phyloP scores from a whole-genome alignment of 37 sponge, comb jelly and placozoan genomes.

The Ephydatia muelleri region DNA sequence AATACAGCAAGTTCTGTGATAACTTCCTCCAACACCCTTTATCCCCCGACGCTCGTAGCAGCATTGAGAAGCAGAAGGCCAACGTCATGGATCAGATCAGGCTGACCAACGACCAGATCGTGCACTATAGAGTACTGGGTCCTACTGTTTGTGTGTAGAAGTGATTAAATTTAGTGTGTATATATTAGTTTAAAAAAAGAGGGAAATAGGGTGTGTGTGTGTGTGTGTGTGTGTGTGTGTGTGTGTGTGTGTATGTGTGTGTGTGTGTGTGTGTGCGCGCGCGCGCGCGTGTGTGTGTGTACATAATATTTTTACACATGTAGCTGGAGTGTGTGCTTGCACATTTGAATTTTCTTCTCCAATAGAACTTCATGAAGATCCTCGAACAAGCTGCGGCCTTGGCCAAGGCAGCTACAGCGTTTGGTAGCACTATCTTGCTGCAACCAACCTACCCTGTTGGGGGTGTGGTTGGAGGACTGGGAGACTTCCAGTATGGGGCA shows the following conservation, averaged over 20 bases:
- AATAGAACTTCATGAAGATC: not conserved
- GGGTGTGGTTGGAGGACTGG: not conserved
- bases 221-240: too few relatives aligned
- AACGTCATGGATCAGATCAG: slow-evolving; percentile 25
- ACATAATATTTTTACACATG: not conserved
- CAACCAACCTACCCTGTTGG: not conserved
- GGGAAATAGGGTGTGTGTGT: too few relatives aligned
- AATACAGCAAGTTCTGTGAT: slow-evolving; percentile 43
- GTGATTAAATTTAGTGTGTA: too few relatives aligned
- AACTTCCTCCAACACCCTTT: not conserved
- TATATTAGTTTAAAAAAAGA: too few relatives aligned
- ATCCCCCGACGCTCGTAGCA: not conserved
- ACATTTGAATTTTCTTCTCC: not conserved
- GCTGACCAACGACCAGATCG: slow-evolving; percentile 52
- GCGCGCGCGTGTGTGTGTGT: not conserved
- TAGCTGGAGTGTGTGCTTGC: not conserved
- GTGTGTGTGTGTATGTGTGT: not conserved
- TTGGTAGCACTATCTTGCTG: too few relatives aligned
- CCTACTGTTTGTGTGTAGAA: too few relatives aligned
- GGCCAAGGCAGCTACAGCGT: too few relatives aligned
- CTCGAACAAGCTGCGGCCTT: not conserved
- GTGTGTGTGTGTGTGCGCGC: not conserved
- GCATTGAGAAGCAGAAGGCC: slow-evolving; percentile 27
- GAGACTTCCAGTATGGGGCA: too few relatives aligned
- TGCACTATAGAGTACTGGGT: slow-evolving; percentile 31